These are phyloP conservation scores for Ochotona curzoniae DNA, from an alignment of 2,113 vertebrate genomes.

Conservation along the genomic window DNA sequence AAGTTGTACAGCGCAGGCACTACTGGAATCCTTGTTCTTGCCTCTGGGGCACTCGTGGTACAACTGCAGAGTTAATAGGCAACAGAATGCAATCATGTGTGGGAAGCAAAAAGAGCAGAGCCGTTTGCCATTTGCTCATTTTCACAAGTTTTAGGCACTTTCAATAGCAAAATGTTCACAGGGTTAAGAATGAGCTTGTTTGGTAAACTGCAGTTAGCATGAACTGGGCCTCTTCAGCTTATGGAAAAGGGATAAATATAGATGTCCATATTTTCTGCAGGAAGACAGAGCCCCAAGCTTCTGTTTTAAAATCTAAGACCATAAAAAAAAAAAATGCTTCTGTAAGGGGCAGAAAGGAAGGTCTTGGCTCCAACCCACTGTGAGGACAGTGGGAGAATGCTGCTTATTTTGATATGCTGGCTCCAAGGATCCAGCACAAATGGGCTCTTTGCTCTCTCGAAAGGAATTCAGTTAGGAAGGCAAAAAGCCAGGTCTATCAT, in stretches of 20 bases:
- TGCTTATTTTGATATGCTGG: background rate
- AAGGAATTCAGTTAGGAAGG: background rate
- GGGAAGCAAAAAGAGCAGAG: conserved; percentile 76
- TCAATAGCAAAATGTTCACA: conserved; percentile 66
- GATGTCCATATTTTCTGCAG: conserved; percentile 70
- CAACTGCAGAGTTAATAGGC: conserved; percentile 58
- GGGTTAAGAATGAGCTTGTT: conserved; percentile 74
- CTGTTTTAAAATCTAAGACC: conserved; percentile 74
- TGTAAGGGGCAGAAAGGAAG: conserved; percentile 45
- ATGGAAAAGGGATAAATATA: conserved; percentile 75
- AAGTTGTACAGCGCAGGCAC: background rate
- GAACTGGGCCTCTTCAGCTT: conserved; percentile 69
- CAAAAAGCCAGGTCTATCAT: background rate
- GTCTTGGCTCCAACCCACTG: background rate
- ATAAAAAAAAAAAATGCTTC: conserved; percentile 24
- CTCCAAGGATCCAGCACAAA: background rate
- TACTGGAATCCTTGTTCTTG: background rate
- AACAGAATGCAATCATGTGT: conserved; percentile 65
- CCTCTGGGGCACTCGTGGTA: background rate
- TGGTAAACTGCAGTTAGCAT: conserved; percentile 79
- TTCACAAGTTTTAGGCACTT: conserved; percentile 71
- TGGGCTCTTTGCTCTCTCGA: background rate
- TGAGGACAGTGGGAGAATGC: background rate
- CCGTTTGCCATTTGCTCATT: conserved; percentile 72
- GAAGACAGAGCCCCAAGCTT: conserved; percentile 49